Evolutionary conservation across 2,113 vertebrate species (phyloP), one percentile per base, ranked within the genome.

Genomic region (Strigops habroptila): DNA sequence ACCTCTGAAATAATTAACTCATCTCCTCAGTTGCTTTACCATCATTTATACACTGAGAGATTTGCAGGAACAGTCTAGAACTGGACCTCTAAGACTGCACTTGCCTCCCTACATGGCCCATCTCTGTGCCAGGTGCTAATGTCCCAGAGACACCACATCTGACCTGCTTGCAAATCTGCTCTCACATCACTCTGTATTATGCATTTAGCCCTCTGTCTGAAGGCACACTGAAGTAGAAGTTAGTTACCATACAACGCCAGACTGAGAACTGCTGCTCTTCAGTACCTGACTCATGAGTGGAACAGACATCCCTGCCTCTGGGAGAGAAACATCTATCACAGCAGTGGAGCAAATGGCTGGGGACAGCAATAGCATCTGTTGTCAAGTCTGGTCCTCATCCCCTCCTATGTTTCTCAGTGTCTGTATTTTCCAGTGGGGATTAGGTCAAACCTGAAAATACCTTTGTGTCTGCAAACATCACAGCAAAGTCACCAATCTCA

Each of bases 291-390:
- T 63, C 41, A 6, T 11, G 41, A 80, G 67, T 16, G 23, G 63
- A 93, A 63, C 51, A 75, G 84, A 74, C 81, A 87, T 63, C 30
- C 51, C 81, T 68, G 81, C 89, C 87, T 15, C 1, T 0, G 64
- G 81, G 95, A n/a, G 46, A 91, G 48, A 79, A 75, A 51, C 25
- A 90, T 68, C 63, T 57, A 49, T 83, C 81, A 95, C 19, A 74
- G 35, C 3, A 0, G 31, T 2, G n/a, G 46, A 95, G 62, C 33
- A 75, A 91, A 95, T 6, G 22, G 28, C 39, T 17, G 33, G 64
- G 78, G 84, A 92, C 87, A 91, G 78, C 87, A 86, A 33, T 77
- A 96, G 90, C 65, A 64, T 91, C 90, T 84, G 48, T 60, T 91
- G 69, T 85, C 84, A 91, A 2, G 4, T 89, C 74, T 75, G 81